These are phyloP conservation scores for Tetranychus cinnabarinus DNA, from an alignment of 1,140 invertebrate species.

Conservation along the genomic window DNA sequence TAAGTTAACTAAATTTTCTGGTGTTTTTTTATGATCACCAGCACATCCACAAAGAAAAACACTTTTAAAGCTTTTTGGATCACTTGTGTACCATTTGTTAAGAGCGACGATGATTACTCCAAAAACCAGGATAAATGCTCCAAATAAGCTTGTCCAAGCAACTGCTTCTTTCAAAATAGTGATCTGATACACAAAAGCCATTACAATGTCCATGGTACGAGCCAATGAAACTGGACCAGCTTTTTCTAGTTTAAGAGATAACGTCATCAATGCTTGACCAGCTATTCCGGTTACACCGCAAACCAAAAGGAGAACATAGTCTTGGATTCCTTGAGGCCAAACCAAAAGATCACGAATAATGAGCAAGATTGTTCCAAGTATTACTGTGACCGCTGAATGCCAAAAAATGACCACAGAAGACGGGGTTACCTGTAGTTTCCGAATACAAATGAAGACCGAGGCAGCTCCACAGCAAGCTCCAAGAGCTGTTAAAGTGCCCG, in stretches of 20 bases:
- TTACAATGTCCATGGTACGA: conserved; percentile 61
- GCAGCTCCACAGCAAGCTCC: conserved; percentile 22
- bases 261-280: conserved; percentile 57
- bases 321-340: conserved; percentile 45
- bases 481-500: neutral
- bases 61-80: no score
- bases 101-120: no score
- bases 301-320: conserved; percentile 48
- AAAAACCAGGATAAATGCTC: conserved; percentile 24
- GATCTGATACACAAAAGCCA: conserved; percentile 64
- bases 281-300: conserved; percentile 59
- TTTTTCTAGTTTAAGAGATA: conserved; percentile 62
- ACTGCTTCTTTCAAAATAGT: conserved; percentile 45
- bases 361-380: conserved; percentile 18
- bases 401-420: conserved; percentile 60
- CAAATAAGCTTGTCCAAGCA: conserved; percentile 45
- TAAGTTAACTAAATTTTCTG: no score
- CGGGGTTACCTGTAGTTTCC: conserved; percentile 57
- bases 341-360: conserved; percentile 45
- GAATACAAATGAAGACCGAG: conserved; percentile 42
- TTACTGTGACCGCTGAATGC: neutral
- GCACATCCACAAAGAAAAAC: no score
- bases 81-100: no score
- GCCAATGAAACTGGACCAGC: conserved; percentile 68
- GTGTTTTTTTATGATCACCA: no score